These are phyloP conservation scores for Leucophora obtusa DNA, from an alignment of 2,888 invertebrate species.

Conservation along the genomic window DNA sequence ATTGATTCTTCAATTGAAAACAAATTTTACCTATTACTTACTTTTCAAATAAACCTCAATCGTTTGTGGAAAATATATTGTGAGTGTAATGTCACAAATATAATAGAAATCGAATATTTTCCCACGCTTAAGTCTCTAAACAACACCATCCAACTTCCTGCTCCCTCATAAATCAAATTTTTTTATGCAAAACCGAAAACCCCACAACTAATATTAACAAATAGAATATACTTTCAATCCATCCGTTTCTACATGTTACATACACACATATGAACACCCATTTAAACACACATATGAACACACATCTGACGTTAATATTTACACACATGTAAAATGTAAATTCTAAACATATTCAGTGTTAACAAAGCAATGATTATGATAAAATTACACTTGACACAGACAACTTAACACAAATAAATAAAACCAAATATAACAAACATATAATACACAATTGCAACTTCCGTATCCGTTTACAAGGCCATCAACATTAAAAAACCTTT, in stretches of 20 bases:
- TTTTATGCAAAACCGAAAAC: conserved; percentile 29
- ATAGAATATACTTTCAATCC: conserved; percentile 50
- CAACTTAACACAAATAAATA: conserved; percentile 53
- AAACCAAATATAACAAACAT: background rate
- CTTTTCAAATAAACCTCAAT: too few species aligned
- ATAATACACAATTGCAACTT: conserved; percentile 59
- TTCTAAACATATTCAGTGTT: conserved; percentile 61
- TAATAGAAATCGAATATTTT: background rate
- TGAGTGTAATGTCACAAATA: too few species aligned
- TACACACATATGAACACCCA: conserved; percentile 11
- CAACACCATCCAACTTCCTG: background rate
- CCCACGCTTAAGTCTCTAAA: background rate
- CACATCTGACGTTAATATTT: conserved; percentile 15
- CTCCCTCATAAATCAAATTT: conserved; percentile 19
- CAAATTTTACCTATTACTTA: too few species aligned
- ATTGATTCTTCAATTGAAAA: too few species aligned
- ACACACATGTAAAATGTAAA: conserved; percentile 36
- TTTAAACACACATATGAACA: conserved; percentile 5
- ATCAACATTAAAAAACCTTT: conserved; percentile 33
- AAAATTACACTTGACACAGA: conserved; percentile 59
- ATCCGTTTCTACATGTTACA: too few species aligned
- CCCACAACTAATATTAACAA: conserved; percentile 51
- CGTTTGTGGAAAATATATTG: too few species aligned
- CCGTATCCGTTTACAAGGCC: conserved; percentile 61
- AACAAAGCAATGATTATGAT: conserved; percentile 64